Evolutionary conservation across 2,113 vertebrate species (phyloP).

Genomic region (Carassius auratus): DNA sequence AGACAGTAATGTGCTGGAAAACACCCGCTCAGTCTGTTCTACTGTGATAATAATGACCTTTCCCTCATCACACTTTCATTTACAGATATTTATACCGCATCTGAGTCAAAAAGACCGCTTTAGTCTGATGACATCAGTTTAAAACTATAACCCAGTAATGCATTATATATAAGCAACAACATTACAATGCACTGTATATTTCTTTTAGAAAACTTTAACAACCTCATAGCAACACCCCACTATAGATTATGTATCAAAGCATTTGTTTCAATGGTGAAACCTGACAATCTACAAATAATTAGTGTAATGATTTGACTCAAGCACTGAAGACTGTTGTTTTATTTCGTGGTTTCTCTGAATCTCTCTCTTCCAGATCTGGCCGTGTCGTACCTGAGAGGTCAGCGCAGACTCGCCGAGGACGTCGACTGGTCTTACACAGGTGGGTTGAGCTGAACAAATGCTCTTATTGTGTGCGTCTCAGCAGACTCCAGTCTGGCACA

Average conservation of each 20-base stretch:
- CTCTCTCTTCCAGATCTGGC: slow-evolving; percentile 56
- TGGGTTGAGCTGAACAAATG: slow-evolving; percentile 56
- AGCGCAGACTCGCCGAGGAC: slow-evolving; percentile 69
- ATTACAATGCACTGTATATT: neutral
- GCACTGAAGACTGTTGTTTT: neutral
- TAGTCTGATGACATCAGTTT: neutral
- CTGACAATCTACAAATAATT: neutral
- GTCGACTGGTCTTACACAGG: slow-evolving; percentile 78
- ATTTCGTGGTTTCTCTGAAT: neutral
- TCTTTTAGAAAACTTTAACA: neutral
- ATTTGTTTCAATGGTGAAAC: neutral
- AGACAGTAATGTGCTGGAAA: neutral
- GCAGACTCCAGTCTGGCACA: neutral
- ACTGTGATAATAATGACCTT: neutral
- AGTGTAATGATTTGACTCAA: neutral
- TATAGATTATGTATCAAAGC: no score
- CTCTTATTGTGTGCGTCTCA: neutral
- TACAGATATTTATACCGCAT: slow-evolving; percentile 9
- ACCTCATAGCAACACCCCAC: neutral
- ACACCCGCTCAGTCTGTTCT: neutral
- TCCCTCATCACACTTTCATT: slow-evolving; percentile 28
- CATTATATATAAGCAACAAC: neutral
- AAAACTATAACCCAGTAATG: neutral
- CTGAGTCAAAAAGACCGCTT: neutral
- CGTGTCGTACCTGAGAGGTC: slow-evolving; percentile 61